Evolutionary conservation across 2,888 invertebrate species (phyloP), one percentile per base, ranked within the genome.

Genomic region (Rotaria magnacalcarata): DNA sequence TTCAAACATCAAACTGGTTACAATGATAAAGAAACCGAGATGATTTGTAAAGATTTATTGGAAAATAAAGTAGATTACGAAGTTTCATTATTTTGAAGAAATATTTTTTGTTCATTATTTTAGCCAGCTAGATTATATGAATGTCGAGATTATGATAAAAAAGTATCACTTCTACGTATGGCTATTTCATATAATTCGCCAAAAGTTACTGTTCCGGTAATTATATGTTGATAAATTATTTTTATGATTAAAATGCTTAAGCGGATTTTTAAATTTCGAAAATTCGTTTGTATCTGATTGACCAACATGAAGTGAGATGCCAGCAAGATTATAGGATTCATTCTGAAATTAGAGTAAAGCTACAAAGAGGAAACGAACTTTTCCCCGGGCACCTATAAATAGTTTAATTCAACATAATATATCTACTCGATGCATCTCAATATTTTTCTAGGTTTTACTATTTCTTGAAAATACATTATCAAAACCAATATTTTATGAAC

Each of bases 401-500:
- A 34, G 34, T 34, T 34, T 34, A 34, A 34, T 34, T 34, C 34
- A 34, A 34, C 34, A 34, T 34, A 34, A 34, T 34, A 34, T 34
- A 34, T 34, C 34, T 34, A 34, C 2, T 34, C 34, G 34, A 34
- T 34, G 34, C 34, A 27, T n/a, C 1, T 67, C 27, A 27, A 16
- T 67, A n/a, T 4, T 67, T 67, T 80, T 19, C 11, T 34, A 80
- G 80, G 80, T 80, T 6, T 47, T 80, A 7, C 3, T 80, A 11
- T 80, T 24, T 80, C 47, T 80, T n/a, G 80, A 80, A 80, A 80
- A 80, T n/a, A 80, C 80, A 47, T 47, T 80, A n/a, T 80, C 80
- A 47, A 43, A 47, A n/a, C 11, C 80, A 4, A 11, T 80, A 43
- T 80, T 80, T n/a, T 80, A 47, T 7, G 80, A 47, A 80, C 16